Evolutionary conservation across 1,140 invertebrate genomes (phyloP).

Genomic region (Gonatopus flavifemur): DNA sequence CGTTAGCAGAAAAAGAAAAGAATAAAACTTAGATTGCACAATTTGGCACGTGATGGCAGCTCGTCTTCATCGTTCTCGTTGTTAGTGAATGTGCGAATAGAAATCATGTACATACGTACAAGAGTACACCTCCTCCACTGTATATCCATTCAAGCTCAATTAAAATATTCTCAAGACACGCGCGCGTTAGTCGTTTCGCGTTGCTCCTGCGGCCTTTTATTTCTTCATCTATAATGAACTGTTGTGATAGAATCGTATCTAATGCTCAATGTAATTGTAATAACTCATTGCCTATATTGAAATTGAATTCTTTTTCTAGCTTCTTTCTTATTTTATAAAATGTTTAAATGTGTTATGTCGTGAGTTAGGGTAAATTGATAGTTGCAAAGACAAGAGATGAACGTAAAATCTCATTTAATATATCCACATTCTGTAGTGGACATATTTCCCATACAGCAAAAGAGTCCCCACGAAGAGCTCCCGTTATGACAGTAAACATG

Average conservation of each 20-base stretch:
- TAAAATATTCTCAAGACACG: conserved; percentile 2
- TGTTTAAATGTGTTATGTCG: not conserved
- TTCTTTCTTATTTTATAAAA: not conserved
- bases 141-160: conserved; percentile 4
- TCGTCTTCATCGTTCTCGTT: no score
- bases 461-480: no score
- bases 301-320: conserved; percentile 5
- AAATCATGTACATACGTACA: conserved; percentile 9
- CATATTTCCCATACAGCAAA: no score
- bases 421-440: no score
- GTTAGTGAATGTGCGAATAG: no score
- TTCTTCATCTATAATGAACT: no score
- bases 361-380: no score
- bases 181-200: no score
- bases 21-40: conserved; percentile 25
- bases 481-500: no score
- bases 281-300: conserved; percentile 3
- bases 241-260: not conserved
- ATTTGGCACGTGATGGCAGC: conserved; percentile 27
- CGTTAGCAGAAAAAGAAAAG: not conserved
- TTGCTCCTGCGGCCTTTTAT: not conserved
- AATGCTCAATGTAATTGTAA: no score
- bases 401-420: no score
- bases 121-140: not conserved
- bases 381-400: no score